Conservation (phyloP, 2,113 vertebrate species). For the Mellivora capensis region DNA sequence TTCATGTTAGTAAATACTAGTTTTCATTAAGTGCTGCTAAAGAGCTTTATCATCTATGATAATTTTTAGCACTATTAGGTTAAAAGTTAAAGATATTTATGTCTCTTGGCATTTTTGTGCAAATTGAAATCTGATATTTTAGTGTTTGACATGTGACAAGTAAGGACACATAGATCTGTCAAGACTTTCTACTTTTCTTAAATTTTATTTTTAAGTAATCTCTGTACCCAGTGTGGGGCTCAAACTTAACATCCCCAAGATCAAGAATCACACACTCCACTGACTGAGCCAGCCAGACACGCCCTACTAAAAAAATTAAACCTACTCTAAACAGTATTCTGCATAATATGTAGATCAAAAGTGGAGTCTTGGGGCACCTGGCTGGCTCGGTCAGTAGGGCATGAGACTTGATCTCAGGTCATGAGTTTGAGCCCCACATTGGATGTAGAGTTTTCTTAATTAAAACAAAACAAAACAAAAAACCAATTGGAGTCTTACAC, state of each 20-base stretch:
- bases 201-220: neutral
- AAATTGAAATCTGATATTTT: conserved; percentile 31
- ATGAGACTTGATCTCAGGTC: neutral
- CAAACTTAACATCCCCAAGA: neutral
- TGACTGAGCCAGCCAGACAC: neutral
- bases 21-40: conserved; percentile 10
- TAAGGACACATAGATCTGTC: neutral
- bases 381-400: neutral
- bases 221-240: neutral
- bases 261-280: neutral
- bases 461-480: neutral
- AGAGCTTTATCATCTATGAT: neutral
- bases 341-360: neutral
- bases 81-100: conserved; percentile 44
- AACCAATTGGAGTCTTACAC: neutral
- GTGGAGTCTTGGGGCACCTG: neutral
- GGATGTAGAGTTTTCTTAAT: neutral
- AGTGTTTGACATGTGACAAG: neutral
- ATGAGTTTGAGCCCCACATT: neutral
- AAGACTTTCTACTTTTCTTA: conserved; percentile 31
- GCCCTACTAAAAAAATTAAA: neutral
- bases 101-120: neutral
- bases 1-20: conserved; percentile 25
- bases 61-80: neutral
- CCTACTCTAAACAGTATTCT: neutral